Base-by-base conservation (phyloP, 2,113 vertebrate species). In the Pristiophorus japonicus region DNA sequence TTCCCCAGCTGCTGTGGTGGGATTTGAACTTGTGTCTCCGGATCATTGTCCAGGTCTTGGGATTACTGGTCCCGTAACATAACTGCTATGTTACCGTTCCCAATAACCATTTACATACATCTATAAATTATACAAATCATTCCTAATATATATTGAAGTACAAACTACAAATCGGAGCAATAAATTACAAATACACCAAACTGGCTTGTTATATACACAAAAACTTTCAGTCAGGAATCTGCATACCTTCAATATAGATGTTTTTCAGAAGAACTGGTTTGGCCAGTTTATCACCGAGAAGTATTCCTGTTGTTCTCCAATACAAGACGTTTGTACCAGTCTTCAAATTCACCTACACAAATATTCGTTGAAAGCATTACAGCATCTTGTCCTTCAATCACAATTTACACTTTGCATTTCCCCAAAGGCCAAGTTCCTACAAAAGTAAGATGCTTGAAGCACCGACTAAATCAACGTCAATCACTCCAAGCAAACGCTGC, bases 191-290 rank as follows among this genome's bases (percentile, higher is more conserved):
- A 42, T 81, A 18, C n/a, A 81, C 38, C 42, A 42, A 51, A 45
- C 14, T 11, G 20, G 84, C 8, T 27, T 47, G 47, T 51, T 88
- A 14, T 14, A 34, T 27, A 27, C 85, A 55, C 24, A 2, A 59
- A 90, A 11, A 34, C 4, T 1, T 55, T 38, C 55, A 78, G 45
- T 70, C 34, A 87, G 34, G 30, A 59, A 78, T 0, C 93, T 70
- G 55, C 96, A 94, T 96, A 99, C 99, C 99, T 98, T 99, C 98
- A 96, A 99, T 99, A 47, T 98, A 98, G 96, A 99, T 97, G 96
- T 99, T 99, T 97, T 99, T 99, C 96, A 99, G 97, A 94, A 99
- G 96, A 87, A 99, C 98, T n/a, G 99, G 99, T 96, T 99, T 99
- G 95, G 98, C 98, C 27, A 97, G 98, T 97, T 99, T 99, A 14